Evolutionary conservation across 2,888 invertebrate species (phyloP), one percentile per base, ranked within the genome.

Genomic region (Plagiodera versicolora): DNA sequence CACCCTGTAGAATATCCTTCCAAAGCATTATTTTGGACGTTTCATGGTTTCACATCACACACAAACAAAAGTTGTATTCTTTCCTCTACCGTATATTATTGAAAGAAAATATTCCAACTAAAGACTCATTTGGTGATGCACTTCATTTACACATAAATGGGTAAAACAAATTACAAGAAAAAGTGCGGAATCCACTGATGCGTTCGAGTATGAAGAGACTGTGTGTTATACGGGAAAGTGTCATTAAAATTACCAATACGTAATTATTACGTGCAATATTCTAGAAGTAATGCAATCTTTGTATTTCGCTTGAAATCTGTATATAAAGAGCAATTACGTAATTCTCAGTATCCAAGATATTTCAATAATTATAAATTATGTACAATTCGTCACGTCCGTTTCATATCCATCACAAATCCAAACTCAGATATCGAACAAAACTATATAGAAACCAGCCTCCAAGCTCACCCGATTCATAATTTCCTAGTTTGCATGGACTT

Each of bases 381-480:
- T n/a, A n/a, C n/a, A 53, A 53, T 53, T 14, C 14, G 20, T 24
- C 30, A 32, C 16, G 17, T 44, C 39, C 24, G 44, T 53, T 53
- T 53, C 53, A 53, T 39, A 53, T 53, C 44, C 24, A 18, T 32
- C 51, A 24, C 44, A n/a, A n/a, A n/a, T n/a, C n/a, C n/a, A n/a
- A n/a, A n/a, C n/a, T n/a, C 9, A 17, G 53, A 20, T 44, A n/a
- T n/a, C n/a, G n/a, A n/a, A n/a, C n/a, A n/a, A n/a, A n/a, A n/a
- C n/a, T n/a, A n/a, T n/a, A n/a, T n/a, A 53, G 45, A 53, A 53
- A 53, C 24, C 53, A 44, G 14, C 16, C 28, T 20, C 28, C 10
- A 24, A 14, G 28, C 16, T 18, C 2, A 49, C 9, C 30, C 24
- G 17, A 28, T 28, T 49, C 24, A 49, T n/a, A n/a, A n/a, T n/a